Percentiles rank a stretch among this genome's conserved stretches.
Conservation (phyloP, 2,113 vertebrate species). For the Eira barbara region DNA sequence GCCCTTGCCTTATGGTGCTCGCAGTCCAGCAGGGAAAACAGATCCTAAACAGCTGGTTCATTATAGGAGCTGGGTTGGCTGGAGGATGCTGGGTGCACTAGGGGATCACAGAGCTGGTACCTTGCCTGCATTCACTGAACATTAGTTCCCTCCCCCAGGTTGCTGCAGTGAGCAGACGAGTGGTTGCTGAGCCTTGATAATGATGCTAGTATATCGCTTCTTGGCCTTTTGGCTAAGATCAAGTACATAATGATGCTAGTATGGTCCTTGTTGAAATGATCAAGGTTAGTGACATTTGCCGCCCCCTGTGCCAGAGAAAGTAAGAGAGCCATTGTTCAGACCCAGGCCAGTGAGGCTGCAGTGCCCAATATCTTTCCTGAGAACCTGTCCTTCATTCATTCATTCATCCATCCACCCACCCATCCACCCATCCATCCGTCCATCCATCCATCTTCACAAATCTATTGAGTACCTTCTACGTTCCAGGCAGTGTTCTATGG, state of each 20-base stretch:
- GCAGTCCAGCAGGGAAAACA: neutral
- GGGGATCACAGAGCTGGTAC: neutral
- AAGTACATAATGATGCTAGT: too few species aligned
- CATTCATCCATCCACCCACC: neutral
- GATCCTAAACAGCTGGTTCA: neutral
- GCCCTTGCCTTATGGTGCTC: neutral
- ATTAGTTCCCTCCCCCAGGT: neutral
- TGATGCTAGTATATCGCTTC: too few species aligned
- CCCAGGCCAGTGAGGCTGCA: neutral
- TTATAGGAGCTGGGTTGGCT: fast-evolving
- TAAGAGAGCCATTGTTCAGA: neutral
- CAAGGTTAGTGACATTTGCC: neutral
- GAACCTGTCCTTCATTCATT: neutral
- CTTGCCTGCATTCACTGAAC: fast-evolving
- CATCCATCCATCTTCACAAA: neutral
- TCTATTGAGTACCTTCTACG: neutral
- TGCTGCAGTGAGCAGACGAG: neutral
- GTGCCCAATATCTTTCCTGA: neutral
- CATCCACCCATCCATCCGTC: neutral
- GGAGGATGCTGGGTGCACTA: neutral
- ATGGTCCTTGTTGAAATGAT: neutral
- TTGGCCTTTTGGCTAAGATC: too few species aligned
- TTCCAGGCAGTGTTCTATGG: neutral
- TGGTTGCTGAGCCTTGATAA: too few species aligned
- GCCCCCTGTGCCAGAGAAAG: neutral